Base-by-base conservation (phyloP, 2,113 vertebrate species). In the Passer montanus region DNA sequence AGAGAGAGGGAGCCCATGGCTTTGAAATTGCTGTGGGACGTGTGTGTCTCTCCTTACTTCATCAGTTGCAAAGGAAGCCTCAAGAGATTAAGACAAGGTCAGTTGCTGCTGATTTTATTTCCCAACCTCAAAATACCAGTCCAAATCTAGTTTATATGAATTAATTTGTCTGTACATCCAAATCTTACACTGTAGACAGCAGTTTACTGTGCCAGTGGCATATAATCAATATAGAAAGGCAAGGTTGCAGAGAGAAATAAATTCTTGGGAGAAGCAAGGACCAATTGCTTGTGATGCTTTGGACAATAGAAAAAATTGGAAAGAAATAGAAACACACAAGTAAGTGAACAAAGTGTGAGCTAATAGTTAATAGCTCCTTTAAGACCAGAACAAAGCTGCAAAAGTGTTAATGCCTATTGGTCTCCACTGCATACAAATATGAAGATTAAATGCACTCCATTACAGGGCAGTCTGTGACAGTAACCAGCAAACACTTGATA, bases 1-100 rank as follows among this genome's bases (percentile, higher is more conserved):
- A 66, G 1, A 11, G 39, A 64, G 24, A 66, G 8, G 12, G n/a
- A 95, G 24, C 5, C 28, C 16, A 49, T 7, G 24, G 15, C 9
- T 70, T 81, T 87, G 33, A 39, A 52, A 70, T 39, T 62, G 30
- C 7, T 13, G 1, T 0, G 0, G 10, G 0, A 7, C 17, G 5
- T 53, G 5, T 47, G 6, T 11, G 6, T 44, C 50, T 37, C 26
- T 46, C 28, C n/a, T 67, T 84, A n/a, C 50, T 58, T 27, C 20
- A 23, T 14, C n/a, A 35, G 11, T 10, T 44, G 8, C 37, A 84
- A 83, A 91, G 47, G 27, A 87, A 87, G 11, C 26, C 22, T 74
- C 56, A 18, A 63, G 52, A 89, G 23, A 58, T 43, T 50, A 82
- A 67, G 15, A 12, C 22, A 41, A 84, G 55, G 35, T 84, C 85